A percentile compares a stretch with the other conserved stretches of the same genome.
phyloP scores from a whole-genome alignment of 2,797 vertebrate genomes.

The Merluccius polli region DNA sequence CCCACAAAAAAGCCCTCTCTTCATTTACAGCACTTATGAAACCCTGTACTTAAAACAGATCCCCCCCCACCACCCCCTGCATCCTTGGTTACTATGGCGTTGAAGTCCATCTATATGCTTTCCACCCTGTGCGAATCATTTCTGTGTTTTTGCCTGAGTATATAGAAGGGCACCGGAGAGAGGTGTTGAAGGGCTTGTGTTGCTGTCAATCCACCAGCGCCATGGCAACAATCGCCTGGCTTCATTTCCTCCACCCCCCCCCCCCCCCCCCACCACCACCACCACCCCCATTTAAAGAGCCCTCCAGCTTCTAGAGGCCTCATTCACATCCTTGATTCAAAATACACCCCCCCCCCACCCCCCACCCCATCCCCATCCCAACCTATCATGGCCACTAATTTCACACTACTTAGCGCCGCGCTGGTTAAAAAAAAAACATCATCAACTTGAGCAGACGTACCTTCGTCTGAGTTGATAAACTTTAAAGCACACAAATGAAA shows the following conservation, averaged over 20 bases:
- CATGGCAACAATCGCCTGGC: slow-evolving; percentile 54
- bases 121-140: too few relatives aligned
- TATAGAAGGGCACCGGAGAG: slow-evolving; percentile 29
- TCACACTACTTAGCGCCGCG: slow-evolving; percentile 51
- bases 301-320: slow-evolving; percentile 63
- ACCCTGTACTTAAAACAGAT: slow-evolving; percentile 45
- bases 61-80: slow-evolving; percentile 30
- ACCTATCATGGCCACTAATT: slow-evolving; percentile 56
- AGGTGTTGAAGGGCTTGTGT: slow-evolving; percentile 59
- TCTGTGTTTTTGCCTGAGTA: slow-evolving; percentile 34
- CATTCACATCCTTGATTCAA: slow-evolving; percentile 56
- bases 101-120: slow-evolving; percentile 39
- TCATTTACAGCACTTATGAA: slow-evolving; percentile 36
- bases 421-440: slow-evolving; percentile 25
- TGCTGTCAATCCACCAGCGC: slow-evolving; percentile 52
- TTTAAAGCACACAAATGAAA: slow-evolving; percentile 13
- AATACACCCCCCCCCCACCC: slow-evolving; percentile 27
- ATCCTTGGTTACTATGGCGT: too few relatives aligned
- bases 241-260: slow-evolving; percentile 55
- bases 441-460: slow-evolving; percentile 31
- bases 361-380: slow-evolving; percentile 33
- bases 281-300: slow-evolving; percentile 47
- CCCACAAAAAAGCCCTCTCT: slow-evolving; percentile 28
- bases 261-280: too few relatives aligned
- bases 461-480: slow-evolving; percentile 25